Base-by-base conservation (phyloP, 1,140 invertebrate species). In the Dendroctonus ponderosae region DNA sequence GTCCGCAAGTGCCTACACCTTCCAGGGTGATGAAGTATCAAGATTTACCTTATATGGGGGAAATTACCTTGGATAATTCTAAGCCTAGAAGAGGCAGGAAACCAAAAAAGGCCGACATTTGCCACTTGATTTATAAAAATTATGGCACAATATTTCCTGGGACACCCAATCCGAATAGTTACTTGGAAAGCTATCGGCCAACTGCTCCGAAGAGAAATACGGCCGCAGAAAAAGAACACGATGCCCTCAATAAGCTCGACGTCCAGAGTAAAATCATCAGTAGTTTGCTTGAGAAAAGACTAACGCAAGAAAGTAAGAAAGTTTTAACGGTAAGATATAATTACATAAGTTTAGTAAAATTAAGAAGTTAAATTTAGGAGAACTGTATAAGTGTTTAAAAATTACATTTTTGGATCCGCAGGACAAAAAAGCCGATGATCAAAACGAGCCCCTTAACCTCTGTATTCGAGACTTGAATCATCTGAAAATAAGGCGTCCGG, bases 11-110 rank as follows among this genome's bases (percentile, higher is more conserved):
- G 74, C 77, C 76, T 41, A 71, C 72, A 42, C 80, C 85, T 0
- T 82, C 78, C 5, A 79, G 79, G 71, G 80, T 85, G 9, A 79
- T 91, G 62, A 89, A 89, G 54, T 91, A 91, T 71, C 85, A 89
- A n/a, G 91, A 93, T 72, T 79, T 93, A 5, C 91, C 92, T 0
- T 94, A 93, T 77, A 93, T 94, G 91, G 92, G 92, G 2, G 92
- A 94, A 74, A 92, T 94, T 80, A 93, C 91, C 0, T 76, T 94
- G 62, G 91, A 93, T 75, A 91, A 93, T 77, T 90, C 88, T 8
- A 89, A 92, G 71, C 91, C 91, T 0, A 78, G 91, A 40, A 82
- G 92, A 67, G 91, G 92, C 0, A 80, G 92, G 8, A 94, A 94
- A 70, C 92, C 92, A 0, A 94, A 94, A 72, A 94, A 93, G 73